Base-by-base conservation (phyloP, 2,888 invertebrate genomes). In the Tachystola acroxantha region DNA sequence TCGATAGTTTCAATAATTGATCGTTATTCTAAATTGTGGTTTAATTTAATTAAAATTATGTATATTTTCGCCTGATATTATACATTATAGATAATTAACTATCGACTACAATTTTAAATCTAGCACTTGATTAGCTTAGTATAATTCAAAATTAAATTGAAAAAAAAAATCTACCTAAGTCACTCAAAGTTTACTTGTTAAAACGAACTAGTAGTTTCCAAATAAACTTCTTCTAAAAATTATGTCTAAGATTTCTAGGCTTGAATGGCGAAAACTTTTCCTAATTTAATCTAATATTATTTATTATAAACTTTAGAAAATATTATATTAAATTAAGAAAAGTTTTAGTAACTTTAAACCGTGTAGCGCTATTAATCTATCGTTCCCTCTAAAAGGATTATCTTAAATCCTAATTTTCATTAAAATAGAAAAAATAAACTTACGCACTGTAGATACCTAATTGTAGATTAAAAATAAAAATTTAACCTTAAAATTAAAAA, bases 371-470 rank as follows among this genome's bases (percentile, higher is more conserved):
- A 73, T 57, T 68, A 68, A 77, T 72, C 66, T 81, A 70, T 76
- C 57, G 69, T 78, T 78, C 76, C 76, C 74, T 70, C 68, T 71
- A 72, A 77, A 68, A 63, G 75, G 78, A 75, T 75, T 72, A 44
- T 49, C 54, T 71, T 57, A 63, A 67, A 72, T 73, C 74, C 75
- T 62, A 58, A 64, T 56, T 71, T 77, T 69, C 64, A 78, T 67
- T 75, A 78, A 82, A 79, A 80, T 80, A 80, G 78, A 72, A 70
- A 69, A 69, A 70, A 56, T 76, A 78, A 84, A 80, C 74, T 80
- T 79, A 78, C 64, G 82, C 81, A 85, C 82, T 76, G 81, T 86
- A 86, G 85, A 73, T 79, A 76, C 74, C 69, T 72, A 76, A 76
- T 72, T 72, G 64, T 81, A 84, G 79, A 73, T 72, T 78, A 69